Percentiles rank a stretch among this genome's conserved stretches.
Evolutionary conservation across 2,888 invertebrate species (phyloP).

Genomic region (Coenonympha glycerion): DNA sequence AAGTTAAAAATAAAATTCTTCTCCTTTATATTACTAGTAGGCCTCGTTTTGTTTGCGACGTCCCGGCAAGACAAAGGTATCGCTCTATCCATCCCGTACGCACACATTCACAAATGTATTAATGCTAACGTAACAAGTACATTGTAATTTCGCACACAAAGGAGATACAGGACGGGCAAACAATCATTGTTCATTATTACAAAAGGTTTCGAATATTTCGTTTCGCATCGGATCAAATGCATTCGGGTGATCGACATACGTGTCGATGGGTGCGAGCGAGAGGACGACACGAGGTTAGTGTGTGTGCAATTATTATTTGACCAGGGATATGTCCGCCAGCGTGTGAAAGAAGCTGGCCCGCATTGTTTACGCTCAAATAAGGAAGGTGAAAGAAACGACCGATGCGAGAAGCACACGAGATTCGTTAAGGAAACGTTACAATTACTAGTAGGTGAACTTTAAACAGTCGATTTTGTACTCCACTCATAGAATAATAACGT

Average conservation of each 20-base stretch:
- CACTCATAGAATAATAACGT: not conserved
- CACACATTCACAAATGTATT: conserved; percentile 60
- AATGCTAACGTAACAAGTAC: conserved; percentile 72
- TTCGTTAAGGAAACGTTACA: conserved; percentile 61
- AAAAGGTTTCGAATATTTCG: conserved; percentile 74
- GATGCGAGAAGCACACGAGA: conserved; percentile 45
- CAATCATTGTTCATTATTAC: conserved; percentile 76
- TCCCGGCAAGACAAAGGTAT: conserved; percentile 74
- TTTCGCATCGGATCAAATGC: conserved; percentile 73
- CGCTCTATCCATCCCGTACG: conserved; percentile 70
- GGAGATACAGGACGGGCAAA: conserved; percentile 72
- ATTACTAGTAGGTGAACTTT: conserved; percentile 49
- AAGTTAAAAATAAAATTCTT: conserved; percentile 76
- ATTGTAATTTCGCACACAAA: conserved; percentile 76
- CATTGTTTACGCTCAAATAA: conserved; percentile 75
- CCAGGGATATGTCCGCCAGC: conserved; percentile 72
- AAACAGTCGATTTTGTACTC: conserved; percentile 4
- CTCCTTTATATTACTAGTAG: conserved; percentile 73
- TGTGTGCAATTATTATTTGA: conserved; percentile 75
- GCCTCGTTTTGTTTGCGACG: conserved; percentile 73
- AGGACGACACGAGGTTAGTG: conserved; percentile 40
- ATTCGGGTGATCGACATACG: conserved; percentile 61
- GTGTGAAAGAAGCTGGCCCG: conserved; percentile 71
- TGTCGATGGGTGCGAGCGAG: conserved; percentile 56
- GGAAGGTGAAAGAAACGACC: conserved; percentile 65